Base-by-base conservation (phyloP, 2,888 invertebrate species). In the Sericinus montela region DNA sequence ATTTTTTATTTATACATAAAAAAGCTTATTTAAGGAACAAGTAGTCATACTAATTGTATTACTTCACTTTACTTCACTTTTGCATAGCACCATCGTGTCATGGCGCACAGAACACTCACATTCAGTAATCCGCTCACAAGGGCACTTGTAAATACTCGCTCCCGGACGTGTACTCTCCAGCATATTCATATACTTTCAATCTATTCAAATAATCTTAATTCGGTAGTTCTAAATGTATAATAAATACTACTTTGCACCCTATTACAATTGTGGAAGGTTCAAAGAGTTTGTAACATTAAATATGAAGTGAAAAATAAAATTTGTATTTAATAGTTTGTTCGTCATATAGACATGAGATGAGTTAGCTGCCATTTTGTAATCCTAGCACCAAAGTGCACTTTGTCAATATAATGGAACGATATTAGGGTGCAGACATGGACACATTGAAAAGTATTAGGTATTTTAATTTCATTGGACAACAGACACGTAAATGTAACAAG, bases 91-190 rank as follows among this genome's bases (percentile, higher is more conserved):
- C 62, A 45, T 69, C 59, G 45, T 48, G 56, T 59, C 63, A 65
- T 46, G 16, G 34, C 35, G 36, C 35, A 28, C 40, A 28, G 16
- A 62, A 63, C 58, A 58, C 65, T 58, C 60, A 60, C 66, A 65
- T 63, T 62, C 59, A 60, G 67, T 82, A 84, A 85, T 83, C 81
- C 80, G 66, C 71, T 66, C 62, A 62, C 71, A 70, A 75, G 81
- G 80, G 40, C 78, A 78, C 82, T 82, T 80, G 82, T 83, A 83
- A 82, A 84, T 84, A 80, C 74, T 57, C 65, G 59, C 6, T 40
- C 40, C 67, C 65, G 65, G 60, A 60, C 59, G 61, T 60, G 62
- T 66, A 56, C 52, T 58, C 63, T 69, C 32, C 62, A 61, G 63
- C 65, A 69, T 64, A 55, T 53, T 58, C 62, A 67, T 59, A 60